Base-by-base conservation (phyloP, 2,797 vertebrate genomes). In the Propithecus perrieri region DNA sequence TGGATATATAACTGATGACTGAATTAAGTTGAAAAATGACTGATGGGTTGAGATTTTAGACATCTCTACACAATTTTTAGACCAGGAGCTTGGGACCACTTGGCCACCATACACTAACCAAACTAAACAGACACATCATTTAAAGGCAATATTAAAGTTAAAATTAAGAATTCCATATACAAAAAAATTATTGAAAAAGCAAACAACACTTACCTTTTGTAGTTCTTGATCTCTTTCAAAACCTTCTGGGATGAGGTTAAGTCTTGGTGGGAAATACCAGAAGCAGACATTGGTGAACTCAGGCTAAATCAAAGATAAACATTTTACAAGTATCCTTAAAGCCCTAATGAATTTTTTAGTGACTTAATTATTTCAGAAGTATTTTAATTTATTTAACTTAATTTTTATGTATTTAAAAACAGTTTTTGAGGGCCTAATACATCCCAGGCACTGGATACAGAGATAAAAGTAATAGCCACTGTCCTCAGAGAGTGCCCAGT, bases 261-360 rank as follows among this genome's bases (percentile, higher is more conserved):
- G 95, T 88, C 98, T 98, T 57, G 97, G 97, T 48, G 98, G 98
- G 38, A 98, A 97, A 94, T 99, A 99, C 98, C 98, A 99, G 98
- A 99, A 99, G 83, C 98, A 99, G 71, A 99, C 97, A 38, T 98
- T 98, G 84, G 97, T 99, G 96, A 99, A 97, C 95, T 99, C 98
- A 14, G 98, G 98, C 99, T 99, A 97, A 96, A 89, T 61, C 24
- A 61, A 97, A 48, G 15, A 86, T 50, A 30, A 76, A 94, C 65
- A 74, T 35, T 65, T 72, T n/a, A 26, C 2, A 91, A 72, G 17
- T 55, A 85, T 76, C 10, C 24, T 85, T 63, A 81, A 75, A 65
- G 4, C 26, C 43, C 14, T 43, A 30, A 20, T 1, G 22, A n/a
- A 96, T 79, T 79, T 13, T 55, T 61, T 43, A 38, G 38, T 30